These are phyloP conservation scores for Drosophila willistoni DNA, from an alignment of 1,140 invertebrate genomes.

Conservation along the genomic window DNA sequence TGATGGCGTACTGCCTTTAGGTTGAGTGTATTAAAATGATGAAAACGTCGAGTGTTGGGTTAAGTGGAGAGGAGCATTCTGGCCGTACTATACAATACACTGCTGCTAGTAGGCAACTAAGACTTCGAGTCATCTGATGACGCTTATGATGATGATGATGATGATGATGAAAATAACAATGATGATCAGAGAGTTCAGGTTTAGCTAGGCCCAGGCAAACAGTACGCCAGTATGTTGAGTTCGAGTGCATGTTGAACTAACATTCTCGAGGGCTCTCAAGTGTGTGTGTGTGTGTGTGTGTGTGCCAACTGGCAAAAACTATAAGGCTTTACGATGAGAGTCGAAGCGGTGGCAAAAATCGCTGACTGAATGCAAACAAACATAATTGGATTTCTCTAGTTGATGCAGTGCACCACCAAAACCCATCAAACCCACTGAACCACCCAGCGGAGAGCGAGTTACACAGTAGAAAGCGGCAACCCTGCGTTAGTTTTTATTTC, in stretches of 20 bases:
- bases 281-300: constrained; percentile 23
- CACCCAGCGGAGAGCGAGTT: constrained; percentile 16
- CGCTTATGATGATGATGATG: constrained; percentile 3
- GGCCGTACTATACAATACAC: constrained; percentile 21
- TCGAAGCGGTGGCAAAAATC: constrained; percentile 61
- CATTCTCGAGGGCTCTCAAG: constrained; percentile 74
- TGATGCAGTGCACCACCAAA: constrained; percentile 38
- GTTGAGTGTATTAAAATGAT: constrained; percentile 63
- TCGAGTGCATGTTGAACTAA: constrained; percentile 80
- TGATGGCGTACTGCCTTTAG: constrained; percentile 9
- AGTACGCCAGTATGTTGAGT: constrained; percentile 42
- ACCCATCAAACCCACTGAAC: constrained; percentile 21
- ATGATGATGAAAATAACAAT: constrained; percentile 22
- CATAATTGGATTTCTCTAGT: constrained; percentile 81
- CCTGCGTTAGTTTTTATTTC: constrained; percentile 71
- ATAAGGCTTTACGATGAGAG: constrained; percentile 32
- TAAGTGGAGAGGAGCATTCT: constrained; percentile 21
- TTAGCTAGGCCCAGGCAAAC: constrained; percentile 68
- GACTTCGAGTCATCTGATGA: constrained; percentile 28
- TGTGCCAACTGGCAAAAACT: constrained; percentile 55
- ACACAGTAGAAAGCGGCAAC: constrained; percentile 6
- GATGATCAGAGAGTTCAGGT: constrained; percentile 46
- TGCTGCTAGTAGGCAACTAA: constrained; percentile 32
- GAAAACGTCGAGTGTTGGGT: constrained; percentile 59
- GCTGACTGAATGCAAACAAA: constrained; percentile 82